Percentiles rank a stretch among this genome's conserved stretches.
phyloP scores from a whole-genome alignment of 2,797 vertebrate species.

The Peromyscus nudipes region DNA sequence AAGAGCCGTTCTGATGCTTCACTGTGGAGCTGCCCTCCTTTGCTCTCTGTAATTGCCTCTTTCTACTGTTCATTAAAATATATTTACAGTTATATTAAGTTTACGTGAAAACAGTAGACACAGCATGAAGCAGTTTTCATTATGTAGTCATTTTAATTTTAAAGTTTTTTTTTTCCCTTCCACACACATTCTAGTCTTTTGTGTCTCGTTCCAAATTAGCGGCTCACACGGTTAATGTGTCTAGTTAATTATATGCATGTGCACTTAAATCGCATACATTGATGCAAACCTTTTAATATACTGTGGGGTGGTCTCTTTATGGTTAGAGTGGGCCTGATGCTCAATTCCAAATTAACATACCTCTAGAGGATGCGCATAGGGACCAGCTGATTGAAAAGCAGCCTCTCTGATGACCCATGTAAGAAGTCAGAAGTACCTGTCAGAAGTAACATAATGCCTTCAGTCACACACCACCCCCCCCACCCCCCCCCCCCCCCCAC shows the following conservation, averaged over 20 bases:
- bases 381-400: constrained; percentile 68
- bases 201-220: constrained; percentile 77
- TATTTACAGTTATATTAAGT: constrained; percentile 82
- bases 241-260: constrained; percentile 79
- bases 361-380: constrained; percentile 71
- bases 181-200: constrained; percentile 71
- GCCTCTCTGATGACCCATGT: constrained; percentile 18
- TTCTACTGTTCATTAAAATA: constrained; percentile 78
- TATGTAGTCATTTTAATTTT: constrained; percentile 79
- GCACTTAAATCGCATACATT: constrained; percentile 79
- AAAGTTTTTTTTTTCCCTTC: constrained; percentile 55
- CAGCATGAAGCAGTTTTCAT: constrained; percentile 76
- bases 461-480: not conserved
- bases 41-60: constrained; percentile 77
- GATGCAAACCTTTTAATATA: constrained; percentile 84
- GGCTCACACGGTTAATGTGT: constrained; percentile 71
- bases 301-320: constrained; percentile 76
- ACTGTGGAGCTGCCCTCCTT: constrained; percentile 62
- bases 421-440: constrained; percentile 44
- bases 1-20: constrained; percentile 63
- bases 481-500: too few species aligned
- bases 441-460: not conserved
- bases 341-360: constrained; percentile 73
- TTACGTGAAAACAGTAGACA: constrained; percentile 77
- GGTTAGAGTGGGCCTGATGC: constrained; percentile 66